These are phyloP conservation scores for Threskiornis aethiopicus DNA, from an alignment of 2,797 vertebrate genomes.

Conservation along the genomic window DNA sequence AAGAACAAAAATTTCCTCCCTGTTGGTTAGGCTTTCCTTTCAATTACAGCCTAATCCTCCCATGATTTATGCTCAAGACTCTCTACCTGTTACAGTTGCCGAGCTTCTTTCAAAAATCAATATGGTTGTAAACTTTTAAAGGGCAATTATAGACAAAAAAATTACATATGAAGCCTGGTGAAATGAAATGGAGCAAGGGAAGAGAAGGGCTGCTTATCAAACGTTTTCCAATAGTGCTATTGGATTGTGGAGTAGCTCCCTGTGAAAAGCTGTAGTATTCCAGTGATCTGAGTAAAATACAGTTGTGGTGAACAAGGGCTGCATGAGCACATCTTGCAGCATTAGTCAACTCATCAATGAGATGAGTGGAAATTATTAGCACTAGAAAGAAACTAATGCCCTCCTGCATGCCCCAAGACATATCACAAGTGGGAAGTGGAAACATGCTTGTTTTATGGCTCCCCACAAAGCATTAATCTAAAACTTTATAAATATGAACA, in stretches of 20 bases:
- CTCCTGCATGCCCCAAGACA: background rate
- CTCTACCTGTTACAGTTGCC: background rate
- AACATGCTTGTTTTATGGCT: background rate
- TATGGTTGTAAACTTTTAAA: background rate
- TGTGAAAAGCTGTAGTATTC: background rate
- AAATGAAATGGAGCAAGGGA: background rate
- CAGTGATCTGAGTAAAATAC: background rate
- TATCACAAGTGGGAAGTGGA: background rate
- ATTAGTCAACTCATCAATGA: background rate
- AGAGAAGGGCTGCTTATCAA: background rate
- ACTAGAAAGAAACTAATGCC: background rate
- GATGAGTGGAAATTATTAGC: background rate
- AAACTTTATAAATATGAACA: background rate
- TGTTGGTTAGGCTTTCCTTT: background rate
- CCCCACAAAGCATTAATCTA: background rate
- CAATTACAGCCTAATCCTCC: background rate
- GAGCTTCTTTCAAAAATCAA: background rate
- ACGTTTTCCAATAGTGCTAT: fast-evolving
- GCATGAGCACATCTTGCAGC: background rate
- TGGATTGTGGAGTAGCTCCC: background rate
- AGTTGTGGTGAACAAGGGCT: background rate
- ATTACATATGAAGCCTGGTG: background rate
- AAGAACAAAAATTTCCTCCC: background rate
- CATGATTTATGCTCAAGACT: background rate
- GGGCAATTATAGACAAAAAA: background rate